Evolutionary conservation across 2,888 invertebrate species (phyloP).

Genomic region (Zonitis immaculata): DNA sequence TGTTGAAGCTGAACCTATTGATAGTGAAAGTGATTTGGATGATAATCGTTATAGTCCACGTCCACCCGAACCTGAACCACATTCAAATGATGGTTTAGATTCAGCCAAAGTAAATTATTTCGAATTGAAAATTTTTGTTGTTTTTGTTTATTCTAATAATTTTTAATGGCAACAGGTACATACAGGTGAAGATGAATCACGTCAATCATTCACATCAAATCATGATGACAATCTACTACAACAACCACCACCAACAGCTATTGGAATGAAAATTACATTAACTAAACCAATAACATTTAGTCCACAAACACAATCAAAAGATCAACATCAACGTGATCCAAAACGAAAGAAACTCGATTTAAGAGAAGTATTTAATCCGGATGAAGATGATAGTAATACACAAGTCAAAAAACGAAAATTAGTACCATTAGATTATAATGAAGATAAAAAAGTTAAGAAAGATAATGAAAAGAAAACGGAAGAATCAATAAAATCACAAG

Average conservation of each 20-base stretch:
- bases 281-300: slow-evolving; percentile 45
- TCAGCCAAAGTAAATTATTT: slow-evolving; percentile 38
- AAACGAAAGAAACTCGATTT: slow-evolving; percentile 72
- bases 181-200: slow-evolving; percentile 49
- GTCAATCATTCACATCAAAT: slow-evolving; percentile 48
- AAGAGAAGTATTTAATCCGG: slow-evolving; percentile 81
- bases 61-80: slow-evolving; percentile 38
- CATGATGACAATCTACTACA: slow-evolving; percentile 39
- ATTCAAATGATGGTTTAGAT: slow-evolving; percentile 38
- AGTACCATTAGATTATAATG: slow-evolving; percentile 66
- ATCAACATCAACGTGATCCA: slow-evolving; percentile 42
- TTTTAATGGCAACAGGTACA: slow-evolving; percentile 47
- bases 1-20: slow-evolving; percentile 68
- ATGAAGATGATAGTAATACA: slow-evolving; percentile 63
- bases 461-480: slow-evolving; percentile 50
- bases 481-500: slow-evolving; percentile 67
- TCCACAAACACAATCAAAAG: slow-evolving; percentile 44
- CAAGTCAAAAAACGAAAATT: slow-evolving; percentile 70
- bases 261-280: slow-evolving; percentile 47
- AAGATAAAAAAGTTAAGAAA: slow-evolving; percentile 52
- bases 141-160: slow-evolving; percentile 1
- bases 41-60: slow-evolving; percentile 44
- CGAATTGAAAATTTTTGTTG: background rate
- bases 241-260: slow-evolving; percentile 35
- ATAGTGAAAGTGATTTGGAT: slow-evolving; percentile 60